Percentiles rank a stretch among this genome's conserved stretches.
phyloP scores from a whole-genome alignment of 1,140 invertebrate species.

The Helicoverpa zea region DNA sequence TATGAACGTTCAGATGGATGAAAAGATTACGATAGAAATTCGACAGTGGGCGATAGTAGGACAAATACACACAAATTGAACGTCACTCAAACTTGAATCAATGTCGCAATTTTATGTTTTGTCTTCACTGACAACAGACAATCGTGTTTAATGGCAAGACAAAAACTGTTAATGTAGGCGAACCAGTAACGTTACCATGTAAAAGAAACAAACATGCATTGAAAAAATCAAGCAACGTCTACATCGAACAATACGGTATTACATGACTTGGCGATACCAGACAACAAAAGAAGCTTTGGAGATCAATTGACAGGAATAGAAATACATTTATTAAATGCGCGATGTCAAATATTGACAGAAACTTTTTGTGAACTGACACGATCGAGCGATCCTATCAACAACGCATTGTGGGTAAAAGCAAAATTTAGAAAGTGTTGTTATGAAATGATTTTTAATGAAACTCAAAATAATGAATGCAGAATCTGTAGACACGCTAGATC shows the following conservation, averaged over 20 bases:
- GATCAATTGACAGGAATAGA: constrained; percentile 22
- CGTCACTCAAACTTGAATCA: constrained; percentile 51
- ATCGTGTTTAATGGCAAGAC: constrained; percentile 55
- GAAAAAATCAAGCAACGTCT: constrained; percentile 28
- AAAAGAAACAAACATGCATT: constrained; percentile 41
- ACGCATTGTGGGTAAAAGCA: not conserved
- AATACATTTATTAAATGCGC: constrained; percentile 15
- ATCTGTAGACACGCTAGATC: constrained; percentile 42
- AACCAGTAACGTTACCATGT: constrained; percentile 47
- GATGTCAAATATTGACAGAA: not conserved
- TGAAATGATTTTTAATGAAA: constrained; percentile 35
- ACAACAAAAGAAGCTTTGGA: constrained; percentile 21
- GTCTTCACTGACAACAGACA: constrained; percentile 56
- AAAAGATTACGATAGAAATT: constrained; percentile 48
- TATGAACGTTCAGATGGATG: constrained; percentile 51
- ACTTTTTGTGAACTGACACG: not conserved
- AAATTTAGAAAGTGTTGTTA: constrained; percentile 35
- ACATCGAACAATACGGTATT: constrained; percentile 2
- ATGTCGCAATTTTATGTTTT: constrained; percentile 54
- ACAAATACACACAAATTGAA: constrained; percentile 58
- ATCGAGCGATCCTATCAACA: constrained; percentile 5
- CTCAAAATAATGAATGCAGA: constrained; percentile 39
- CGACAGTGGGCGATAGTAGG: constrained; percentile 56
- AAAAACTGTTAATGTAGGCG: constrained; percentile 58
- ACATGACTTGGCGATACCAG: constrained; percentile 6